Percentiles rank a stretch among this genome's conserved stretches.
Evolutionary conservation across 2,888 invertebrate species (phyloP).

Genomic region (Gerris lacustris): DNA sequence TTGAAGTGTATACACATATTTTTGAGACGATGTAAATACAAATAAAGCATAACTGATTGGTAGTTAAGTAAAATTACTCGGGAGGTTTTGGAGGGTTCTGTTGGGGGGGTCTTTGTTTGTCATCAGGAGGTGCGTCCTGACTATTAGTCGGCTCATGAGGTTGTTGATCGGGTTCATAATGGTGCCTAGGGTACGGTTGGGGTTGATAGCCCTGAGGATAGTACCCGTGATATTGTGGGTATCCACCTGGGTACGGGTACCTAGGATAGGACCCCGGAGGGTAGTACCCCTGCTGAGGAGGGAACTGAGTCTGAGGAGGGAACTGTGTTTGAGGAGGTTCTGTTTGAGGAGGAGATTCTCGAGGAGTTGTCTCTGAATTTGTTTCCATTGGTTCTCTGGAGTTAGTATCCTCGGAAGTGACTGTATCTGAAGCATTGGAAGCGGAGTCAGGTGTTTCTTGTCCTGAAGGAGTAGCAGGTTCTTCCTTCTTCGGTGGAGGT

Average conservation of each 20-base stretch:
- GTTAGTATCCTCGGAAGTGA: constrained; percentile 2
- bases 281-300: not conserved
- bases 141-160: too few relatives aligned
- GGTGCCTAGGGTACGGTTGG: too few relatives aligned
- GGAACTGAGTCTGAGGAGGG: not conserved
- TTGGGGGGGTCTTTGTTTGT: too few relatives aligned
- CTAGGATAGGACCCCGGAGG: not conserved
- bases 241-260: not conserved
- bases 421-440: constrained; percentile 7
- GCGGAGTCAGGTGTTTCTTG: constrained; percentile 5
- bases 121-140: too few relatives aligned
- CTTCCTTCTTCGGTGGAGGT: not conserved
- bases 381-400: constrained; percentile 2
- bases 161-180: too few relatives aligned
- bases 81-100: too few relatives aligned
- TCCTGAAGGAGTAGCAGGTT: not conserved
- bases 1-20: too few relatives aligned
- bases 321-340: not conserved
- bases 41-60: too few relatives aligned
- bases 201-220: not conserved
- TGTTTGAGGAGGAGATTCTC: not conserved
- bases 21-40: too few relatives aligned
- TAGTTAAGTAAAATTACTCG: too few relatives aligned
- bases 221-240: not conserved
- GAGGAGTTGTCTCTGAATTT: not conserved